These are phyloP conservation scores for Teinopalpus imperialis DNA, from an alignment of 2,888 invertebrate species.

Conservation along the genomic window DNA sequence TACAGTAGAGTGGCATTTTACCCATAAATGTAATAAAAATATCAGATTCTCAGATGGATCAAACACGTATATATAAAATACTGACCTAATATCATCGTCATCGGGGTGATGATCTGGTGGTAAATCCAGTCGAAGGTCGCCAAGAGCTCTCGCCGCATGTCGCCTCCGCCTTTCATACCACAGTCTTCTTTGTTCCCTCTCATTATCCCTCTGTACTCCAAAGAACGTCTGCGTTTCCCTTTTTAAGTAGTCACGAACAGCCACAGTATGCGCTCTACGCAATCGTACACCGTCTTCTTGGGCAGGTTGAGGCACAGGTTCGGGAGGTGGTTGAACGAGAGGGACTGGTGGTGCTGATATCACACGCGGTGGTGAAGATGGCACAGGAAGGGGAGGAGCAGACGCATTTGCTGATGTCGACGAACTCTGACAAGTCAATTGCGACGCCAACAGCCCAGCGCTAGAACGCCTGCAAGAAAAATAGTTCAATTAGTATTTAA, in stretches of 20 bases:
- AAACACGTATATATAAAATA: no score
- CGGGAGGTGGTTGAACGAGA: constrained; percentile 48
- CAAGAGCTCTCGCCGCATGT: constrained; percentile 87
- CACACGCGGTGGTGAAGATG: constrained; percentile 70
- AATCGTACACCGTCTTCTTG: constrained; percentile 74
- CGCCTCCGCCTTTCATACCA: constrained; percentile 92
- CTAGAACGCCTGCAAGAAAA: constrained; percentile 73
- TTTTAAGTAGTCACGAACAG: constrained; percentile 85
- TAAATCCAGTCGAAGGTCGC: constrained; percentile 81
- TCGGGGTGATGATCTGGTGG: constrained; percentile 83
- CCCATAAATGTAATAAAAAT: no score
- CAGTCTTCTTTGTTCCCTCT: constrained; percentile 86
- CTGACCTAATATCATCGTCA: constrained; percentile 79
- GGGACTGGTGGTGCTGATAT: constrained; percentile 57
- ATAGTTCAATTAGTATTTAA: background rate
- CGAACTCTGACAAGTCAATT: constrained; percentile 66
- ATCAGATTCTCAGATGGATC: no score
- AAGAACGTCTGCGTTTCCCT: constrained; percentile 92
- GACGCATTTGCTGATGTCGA: constrained; percentile 56
- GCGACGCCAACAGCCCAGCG: constrained; percentile 69
- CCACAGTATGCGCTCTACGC: constrained; percentile 65
- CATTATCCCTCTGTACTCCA: constrained; percentile 90
- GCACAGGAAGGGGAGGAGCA: constrained; percentile 58
- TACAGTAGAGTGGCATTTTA: no score
- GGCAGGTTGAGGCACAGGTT: constrained; percentile 58